A percentile compares a stretch with the other conserved stretches of the same genome.
Evolutionary conservation across 2,888 invertebrate species (phyloP).

Genomic region (Mesorhabditis belari): DNA sequence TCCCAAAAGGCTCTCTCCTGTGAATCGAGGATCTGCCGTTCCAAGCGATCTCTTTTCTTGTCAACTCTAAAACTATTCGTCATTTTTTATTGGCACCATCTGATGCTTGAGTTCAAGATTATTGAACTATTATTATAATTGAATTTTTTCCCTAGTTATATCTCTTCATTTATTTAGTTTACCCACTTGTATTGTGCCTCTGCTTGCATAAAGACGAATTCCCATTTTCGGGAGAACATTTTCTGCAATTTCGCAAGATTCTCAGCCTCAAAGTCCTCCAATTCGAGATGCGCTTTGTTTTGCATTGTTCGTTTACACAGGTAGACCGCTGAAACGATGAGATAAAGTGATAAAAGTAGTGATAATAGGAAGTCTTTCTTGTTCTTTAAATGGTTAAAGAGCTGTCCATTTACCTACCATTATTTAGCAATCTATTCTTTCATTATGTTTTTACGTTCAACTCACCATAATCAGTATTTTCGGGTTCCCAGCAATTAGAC

Average conservation of each 20-base stretch:
- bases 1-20: constrained; percentile 99
- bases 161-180: constrained; percentile 12
- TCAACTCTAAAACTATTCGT: constrained; percentile 67
- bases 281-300: constrained; percentile 90
- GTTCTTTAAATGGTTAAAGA: too few species aligned
- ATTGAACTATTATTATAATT: not conserved
- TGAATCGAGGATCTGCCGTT: constrained; percentile 93
- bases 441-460: too few species aligned
- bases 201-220: constrained; percentile 99
- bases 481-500: constrained; percentile 96
- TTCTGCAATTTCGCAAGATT: constrained; percentile 92
- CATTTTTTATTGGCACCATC: too few species aligned
- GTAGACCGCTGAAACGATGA: constrained; percentile 84
- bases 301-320: constrained; percentile 99
- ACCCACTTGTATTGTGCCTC: constrained; percentile 74
- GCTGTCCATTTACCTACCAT: too few species aligned
- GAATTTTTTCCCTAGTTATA: not conserved
- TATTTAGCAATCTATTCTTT: too few species aligned
- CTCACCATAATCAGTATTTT: constrained; percentile 94
- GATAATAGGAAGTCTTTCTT: too few species aligned
- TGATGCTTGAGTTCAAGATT: too few species aligned
- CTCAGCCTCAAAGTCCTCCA: constrained; percentile 98
- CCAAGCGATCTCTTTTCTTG: constrained; percentile 93
- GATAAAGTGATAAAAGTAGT: too few species aligned
- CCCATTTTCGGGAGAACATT: constrained; percentile 99